phyloP scores from a whole-genome alignment of 2,888 invertebrate genomes.

The Mimachlamys varia region DNA sequence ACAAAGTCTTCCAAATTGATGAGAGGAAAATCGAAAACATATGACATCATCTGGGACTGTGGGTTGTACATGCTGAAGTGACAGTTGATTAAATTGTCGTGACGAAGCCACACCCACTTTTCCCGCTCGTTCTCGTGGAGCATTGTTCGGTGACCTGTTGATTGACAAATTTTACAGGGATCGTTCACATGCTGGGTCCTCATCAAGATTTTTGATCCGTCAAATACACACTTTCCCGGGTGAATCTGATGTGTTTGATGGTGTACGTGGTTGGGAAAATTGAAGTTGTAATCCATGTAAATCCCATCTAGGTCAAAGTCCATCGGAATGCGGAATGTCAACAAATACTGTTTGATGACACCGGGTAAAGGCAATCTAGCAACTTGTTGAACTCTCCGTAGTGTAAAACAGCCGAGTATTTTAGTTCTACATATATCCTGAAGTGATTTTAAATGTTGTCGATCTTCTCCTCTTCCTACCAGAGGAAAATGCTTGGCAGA shows the following conservation, averaged over 20 bases:
- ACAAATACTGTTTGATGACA: constrained; percentile 67
- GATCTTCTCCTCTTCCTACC: constrained; percentile 6
- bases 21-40: constrained; percentile 73
- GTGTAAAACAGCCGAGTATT: constrained; percentile 67
- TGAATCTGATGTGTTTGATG: constrained; percentile 71
- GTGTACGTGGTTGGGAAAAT: constrained; percentile 72
- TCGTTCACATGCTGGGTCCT: constrained; percentile 64
- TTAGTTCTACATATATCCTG: constrained; percentile 70
- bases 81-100: constrained; percentile 72
- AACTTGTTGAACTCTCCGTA: constrained; percentile 66
- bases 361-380: constrained; percentile 69
- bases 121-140: constrained; percentile 62
- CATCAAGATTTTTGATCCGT: constrained; percentile 66
- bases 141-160: constrained; percentile 60
- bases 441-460: constrained; percentile 57
- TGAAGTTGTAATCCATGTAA: constrained; percentile 71
- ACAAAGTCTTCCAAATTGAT: constrained; percentile 72
- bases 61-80: constrained; percentile 67
- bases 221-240: constrained; percentile 66
- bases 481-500: neutral
- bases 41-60: constrained; percentile 66
- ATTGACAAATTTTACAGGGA: constrained; percentile 62
- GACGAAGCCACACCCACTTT: constrained; percentile 70
- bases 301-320: constrained; percentile 74
- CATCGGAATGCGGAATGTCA: constrained; percentile 70